phyloP scores from a whole-genome alignment of 2,888 invertebrate species.

The Pocota personata region DNA sequence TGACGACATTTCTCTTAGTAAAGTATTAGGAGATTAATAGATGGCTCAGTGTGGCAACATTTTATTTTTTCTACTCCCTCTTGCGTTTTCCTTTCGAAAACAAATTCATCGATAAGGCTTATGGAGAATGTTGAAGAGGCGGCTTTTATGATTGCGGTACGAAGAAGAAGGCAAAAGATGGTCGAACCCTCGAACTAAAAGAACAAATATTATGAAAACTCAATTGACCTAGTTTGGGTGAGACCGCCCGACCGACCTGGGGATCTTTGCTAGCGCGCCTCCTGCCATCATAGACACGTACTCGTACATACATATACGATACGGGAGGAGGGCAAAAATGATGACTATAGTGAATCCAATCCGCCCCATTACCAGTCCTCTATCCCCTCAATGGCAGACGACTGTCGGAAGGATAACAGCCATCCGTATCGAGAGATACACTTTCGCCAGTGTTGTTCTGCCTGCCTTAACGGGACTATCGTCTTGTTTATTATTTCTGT shows the following conservation, averaged over 20 bases:
- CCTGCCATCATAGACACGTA: background rate
- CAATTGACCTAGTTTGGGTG: slow-evolving; percentile 58
- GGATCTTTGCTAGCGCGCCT: slow-evolving; percentile 5
- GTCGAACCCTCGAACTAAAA: slow-evolving; percentile 13
- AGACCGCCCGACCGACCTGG: background rate
- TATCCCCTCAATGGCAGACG: slow-evolving; percentile 13
- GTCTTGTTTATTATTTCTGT: slow-evolving; percentile 63
- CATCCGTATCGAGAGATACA: slow-evolving; percentile 24
- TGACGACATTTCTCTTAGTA: slow-evolving; percentile 37
- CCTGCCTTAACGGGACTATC: slow-evolving; percentile 45
- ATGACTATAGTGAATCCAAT: slow-evolving; percentile 52
- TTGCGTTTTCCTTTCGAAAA: background rate
- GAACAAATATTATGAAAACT: slow-evolving; percentile 62
- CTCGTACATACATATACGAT: background rate
- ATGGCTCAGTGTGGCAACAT: slow-evolving; percentile 9
- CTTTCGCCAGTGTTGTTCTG: slow-evolving; percentile 24
- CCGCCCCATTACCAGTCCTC: slow-evolving; percentile 32
- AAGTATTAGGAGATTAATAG: slow-evolving; percentile 46
- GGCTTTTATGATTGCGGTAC: slow-evolving; percentile 18
- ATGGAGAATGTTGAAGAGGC: background rate
- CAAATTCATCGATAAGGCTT: slow-evolving; percentile 36
- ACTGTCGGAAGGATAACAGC: slow-evolving; percentile 54
- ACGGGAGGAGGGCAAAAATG: slow-evolving; percentile 27
- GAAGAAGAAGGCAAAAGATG: background rate
- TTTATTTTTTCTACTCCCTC: slow-evolving; percentile 5